Evolutionary conservation across 1,140 invertebrate species (phyloP), one percentile per base, ranked within the genome.

Genomic region (Aphis craccivora): DNA sequence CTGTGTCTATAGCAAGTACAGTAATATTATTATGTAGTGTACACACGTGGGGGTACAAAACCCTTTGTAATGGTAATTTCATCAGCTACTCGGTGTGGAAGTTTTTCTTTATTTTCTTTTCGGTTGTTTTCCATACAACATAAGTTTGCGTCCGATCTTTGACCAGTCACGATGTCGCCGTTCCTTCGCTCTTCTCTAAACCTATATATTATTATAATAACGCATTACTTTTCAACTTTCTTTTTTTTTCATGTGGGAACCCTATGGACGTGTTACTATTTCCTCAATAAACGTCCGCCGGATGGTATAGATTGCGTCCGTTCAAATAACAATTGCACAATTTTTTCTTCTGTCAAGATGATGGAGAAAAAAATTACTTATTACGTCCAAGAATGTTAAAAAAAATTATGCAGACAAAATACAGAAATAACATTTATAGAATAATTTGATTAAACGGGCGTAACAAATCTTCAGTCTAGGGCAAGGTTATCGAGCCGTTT

Each of bases 211-310:
- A 43, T 86, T 86, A 48, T 40, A 76, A 76, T n/a, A 48, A 48
- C 40, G 84, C 43, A 48, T 43, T 30, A 37, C 7, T 83, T 3
- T 25, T 25, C 43, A 23, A 43, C 9, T 45, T 51, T 22, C 30
- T 88, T 86, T 88, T n/a, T 81, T 88, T 88, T 48, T n/a, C 86
- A n/a, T 88, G 45, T 88, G 86, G 45, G 45, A 88, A 88, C 45
- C 48, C 45, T 18, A 18, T 76, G 14, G 14, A n/a, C n/a, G 4
- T 30, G 0, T n/a, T 0, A 30, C 11, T 4, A n/a, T 76, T 76
- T 76, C n/a, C 60, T 76, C 5, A n/a, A 14, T n/a, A 76, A 67
- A 76, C 30, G 60, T 18, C 60, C 30, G 5, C 18, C n/a, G n/a
- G 60, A 30, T 30, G 30, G 60, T 53, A 4, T 53, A 22, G 20